Percentiles rank a stretch among this genome's conserved stretches.
phyloP scores from a whole-genome alignment of 1,140 invertebrate species.

The Brachionus koreanus region DNA sequence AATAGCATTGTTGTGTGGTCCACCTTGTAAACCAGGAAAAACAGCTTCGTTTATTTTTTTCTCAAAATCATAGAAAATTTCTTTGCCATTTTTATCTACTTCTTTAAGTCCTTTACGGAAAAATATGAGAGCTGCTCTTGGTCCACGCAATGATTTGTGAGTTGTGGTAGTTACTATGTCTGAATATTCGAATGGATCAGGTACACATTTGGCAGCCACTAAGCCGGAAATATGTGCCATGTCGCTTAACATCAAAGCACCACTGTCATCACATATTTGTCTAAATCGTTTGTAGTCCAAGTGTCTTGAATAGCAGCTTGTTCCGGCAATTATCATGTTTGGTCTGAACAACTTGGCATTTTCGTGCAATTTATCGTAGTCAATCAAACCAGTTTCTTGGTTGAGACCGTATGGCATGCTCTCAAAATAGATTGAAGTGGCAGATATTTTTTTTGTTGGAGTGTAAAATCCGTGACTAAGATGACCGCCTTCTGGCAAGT shows the following conservation, averaged over 20 bases:
- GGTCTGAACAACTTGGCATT: constrained; percentile 83
- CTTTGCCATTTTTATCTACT: constrained; percentile 40
- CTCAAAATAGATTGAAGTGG: constrained; percentile 95
- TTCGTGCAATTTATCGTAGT: constrained; percentile 81
- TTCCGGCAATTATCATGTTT: constrained; percentile 85
- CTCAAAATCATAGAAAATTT: constrained; percentile 67
- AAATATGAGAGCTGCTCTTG: constrained; percentile 61
- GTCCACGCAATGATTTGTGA: constrained; percentile 88
- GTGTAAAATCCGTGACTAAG: constrained; percentile 88
- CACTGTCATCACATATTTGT: constrained; percentile 78
- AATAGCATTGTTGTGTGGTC: constrained; percentile 87
- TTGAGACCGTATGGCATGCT: constrained; percentile 95
- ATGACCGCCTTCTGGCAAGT: constrained; percentile 93
- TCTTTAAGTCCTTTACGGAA: constrained; percentile 50
- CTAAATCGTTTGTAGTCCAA: constrained; percentile 79
- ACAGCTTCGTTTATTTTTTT: constrained; percentile 83
- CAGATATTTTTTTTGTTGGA: constrained; percentile 83
- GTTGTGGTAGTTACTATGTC: constrained; percentile 93
- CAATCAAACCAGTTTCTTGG: constrained; percentile 78
- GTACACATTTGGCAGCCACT: constrained; percentile 78
- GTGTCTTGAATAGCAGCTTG: constrained; percentile 75
- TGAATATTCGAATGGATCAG: constrained; percentile 84
- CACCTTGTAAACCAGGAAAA: constrained; percentile 86
- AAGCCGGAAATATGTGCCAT: constrained; percentile 92
- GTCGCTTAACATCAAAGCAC: constrained; percentile 83